Evolutionary conservation across 2,888 invertebrate genomes (phyloP), one percentile per base, ranked within the genome.

Genomic region (Subacronicta megacephala): DNA sequence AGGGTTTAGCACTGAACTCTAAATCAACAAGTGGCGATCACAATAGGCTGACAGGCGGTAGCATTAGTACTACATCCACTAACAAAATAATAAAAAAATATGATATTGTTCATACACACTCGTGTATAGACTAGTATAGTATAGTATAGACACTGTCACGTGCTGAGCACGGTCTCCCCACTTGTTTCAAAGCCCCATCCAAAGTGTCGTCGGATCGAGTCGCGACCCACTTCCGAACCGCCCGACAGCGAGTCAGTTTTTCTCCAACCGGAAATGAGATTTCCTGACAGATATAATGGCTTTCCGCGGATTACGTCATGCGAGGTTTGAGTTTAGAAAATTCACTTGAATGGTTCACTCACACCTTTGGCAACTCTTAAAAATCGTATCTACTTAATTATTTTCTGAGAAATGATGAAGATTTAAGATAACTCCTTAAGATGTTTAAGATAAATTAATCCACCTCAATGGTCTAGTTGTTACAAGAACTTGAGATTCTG

Each of bases 231-330:
- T 87, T 88, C 81, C 80, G 73, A 73, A 77, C 77, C 81, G 72
- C 62, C 70, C 79, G 79, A 78, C 76, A 77, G 73, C 70, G 78
- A 82, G 88, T 83, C 85, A 88, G 84, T 87, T 91, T 91, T 90
- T 90, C 88, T 87, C 84, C 83, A 75, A 85, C 84, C 83, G 92
- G 91, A 92, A 92, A 93, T 92, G 90, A 91, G 91, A 92, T 93
- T 90, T 91, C 85, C 89, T 84, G 86, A 82, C 87, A 85, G 90
- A 90, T 90, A 90, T 90, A 91, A 92, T 90, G 84, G 88, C 87
- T 89, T 89, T 87, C 82, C 82, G 83, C 83, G 84, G 88, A 90
- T 90, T 90, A 89, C 85, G 82, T 83, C 85, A 88, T 84, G 84
- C 82, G 84, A 86, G 87, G 80, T 83, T 85, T 85, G 86, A 84